A percentile compares a stretch with the other conserved stretches of the same genome.
phyloP scores from a whole-genome alignment of 1,140 invertebrate species.

The Brachionus plicatilis region DNA sequence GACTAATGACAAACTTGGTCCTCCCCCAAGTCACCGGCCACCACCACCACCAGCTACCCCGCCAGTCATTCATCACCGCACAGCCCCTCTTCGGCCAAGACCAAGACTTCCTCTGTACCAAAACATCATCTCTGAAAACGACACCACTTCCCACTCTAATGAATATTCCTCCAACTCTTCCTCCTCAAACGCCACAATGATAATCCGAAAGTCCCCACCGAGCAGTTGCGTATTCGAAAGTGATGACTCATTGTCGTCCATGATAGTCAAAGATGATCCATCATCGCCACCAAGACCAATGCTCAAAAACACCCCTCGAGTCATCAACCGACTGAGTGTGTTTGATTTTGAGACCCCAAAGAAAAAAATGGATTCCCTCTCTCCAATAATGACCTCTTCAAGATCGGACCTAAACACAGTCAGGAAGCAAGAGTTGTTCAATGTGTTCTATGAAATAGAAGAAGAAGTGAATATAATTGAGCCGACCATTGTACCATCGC shows the following conservation, averaged over 20 bases:
- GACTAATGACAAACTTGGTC: background rate
- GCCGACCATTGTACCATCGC: background rate
- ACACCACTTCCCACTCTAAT: background rate
- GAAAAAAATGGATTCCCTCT: background rate
- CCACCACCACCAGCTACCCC: background rate
- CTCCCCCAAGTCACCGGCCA: background rate
- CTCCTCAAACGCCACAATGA: conserved; percentile 2
- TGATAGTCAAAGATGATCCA: background rate
- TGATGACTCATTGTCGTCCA: background rate
- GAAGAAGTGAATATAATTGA: conserved; percentile 4
- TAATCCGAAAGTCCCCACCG: background rate
- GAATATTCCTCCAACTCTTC: conserved; percentile 8
- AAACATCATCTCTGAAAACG: background rate
- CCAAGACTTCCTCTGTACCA: background rate
- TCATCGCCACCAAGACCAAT: background rate
- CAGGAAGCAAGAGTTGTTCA: background rate
- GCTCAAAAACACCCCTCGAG: background rate
- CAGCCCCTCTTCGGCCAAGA: background rate
- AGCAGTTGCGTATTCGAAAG: background rate
- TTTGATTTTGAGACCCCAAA: background rate
- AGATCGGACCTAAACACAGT: background rate
- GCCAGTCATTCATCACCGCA: background rate
- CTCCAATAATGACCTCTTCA: conserved; percentile 20
- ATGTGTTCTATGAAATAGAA: background rate
- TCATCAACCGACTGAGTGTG: background rate